Percentiles rank a stretch among this genome's conserved stretches.
Conservation (phyloP, 2,113 vertebrate genomes). For the Etheostoma cragini region DNA sequence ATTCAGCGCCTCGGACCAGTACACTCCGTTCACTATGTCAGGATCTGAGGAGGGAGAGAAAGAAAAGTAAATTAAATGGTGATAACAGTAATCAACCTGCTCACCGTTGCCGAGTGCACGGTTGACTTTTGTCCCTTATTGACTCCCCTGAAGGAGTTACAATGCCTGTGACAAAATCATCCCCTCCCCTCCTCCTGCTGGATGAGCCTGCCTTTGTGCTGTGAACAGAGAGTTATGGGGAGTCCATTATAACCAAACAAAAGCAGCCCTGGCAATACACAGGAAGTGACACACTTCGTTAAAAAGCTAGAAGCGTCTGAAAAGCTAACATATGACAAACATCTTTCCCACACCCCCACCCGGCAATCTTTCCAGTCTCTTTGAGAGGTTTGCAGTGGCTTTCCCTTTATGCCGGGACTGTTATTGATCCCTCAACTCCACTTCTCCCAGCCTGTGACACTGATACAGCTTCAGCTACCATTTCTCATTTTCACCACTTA, state of each 20-base stretch:
- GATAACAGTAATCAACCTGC: constrained; percentile 61
- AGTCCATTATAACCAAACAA: constrained; percentile 78
- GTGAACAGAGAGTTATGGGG: constrained; percentile 70
- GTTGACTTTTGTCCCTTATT: constrained; percentile 74
- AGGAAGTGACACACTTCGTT: constrained; percentile 48
- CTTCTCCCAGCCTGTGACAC: constrained; percentile 43
- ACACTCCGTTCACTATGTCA: constrained; percentile 97
- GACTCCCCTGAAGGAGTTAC: constrained; percentile 56
- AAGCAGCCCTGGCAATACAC: constrained; percentile 59
- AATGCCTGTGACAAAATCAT: constrained; percentile 67
- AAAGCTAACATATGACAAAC: constrained; percentile 63
- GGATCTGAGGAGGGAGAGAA: constrained; percentile 85
- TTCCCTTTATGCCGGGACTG: constrained; percentile 54
- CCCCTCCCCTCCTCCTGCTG: constrained; percentile 56
- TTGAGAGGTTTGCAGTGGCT: constrained; percentile 40
- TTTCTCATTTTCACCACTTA: constrained; percentile 52
- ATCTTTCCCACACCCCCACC: constrained; percentile 24
- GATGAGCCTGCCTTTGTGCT: constrained; percentile 73
- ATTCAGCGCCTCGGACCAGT: constrained; percentile 98
- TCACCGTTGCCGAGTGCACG: constrained; percentile 43
- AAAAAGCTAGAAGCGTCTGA: constrained; percentile 56
- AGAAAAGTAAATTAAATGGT: constrained; percentile 64
- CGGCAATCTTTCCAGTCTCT: constrained; percentile 18
- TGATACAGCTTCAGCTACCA: constrained; percentile 43
- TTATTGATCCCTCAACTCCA: constrained; percentile 73